Evolutionary conservation across 2,113 vertebrate genomes (phyloP), one percentile per base, ranked within the genome.

Genomic region (Syngnathus scovelli): DNA sequence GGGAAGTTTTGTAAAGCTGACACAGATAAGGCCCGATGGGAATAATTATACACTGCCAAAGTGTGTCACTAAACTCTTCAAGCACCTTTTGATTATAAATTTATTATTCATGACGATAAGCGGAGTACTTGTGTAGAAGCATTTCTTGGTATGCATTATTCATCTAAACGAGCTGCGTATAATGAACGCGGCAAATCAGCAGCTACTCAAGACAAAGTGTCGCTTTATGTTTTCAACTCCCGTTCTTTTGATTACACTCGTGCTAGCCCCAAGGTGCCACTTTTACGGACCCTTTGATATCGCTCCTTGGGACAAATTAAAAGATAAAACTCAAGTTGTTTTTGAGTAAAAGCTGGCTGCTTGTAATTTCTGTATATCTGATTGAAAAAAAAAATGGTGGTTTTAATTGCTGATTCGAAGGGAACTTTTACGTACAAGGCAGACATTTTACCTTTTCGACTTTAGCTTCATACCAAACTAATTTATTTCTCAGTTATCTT

Each of bases 81-180:
- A 79, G 72, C 74, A 78, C 69, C 69, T 85, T 86, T 88, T 86
- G 83, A 85, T 88, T 76, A 81, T 61, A 71, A 44, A 86, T 85
- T 65, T 65, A 80, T 83, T 80, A 88, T 85, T 81, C 83, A 85
- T 84, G 75, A 69, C 69, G 76, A 82, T 86, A 86, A 86, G 80
- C 83, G 75, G 82, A 85, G 75, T 71, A 83, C 79, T 78, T 83
- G 75, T 83, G 83, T 84, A 67, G 72, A 84, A 76, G 67, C 64
- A 80, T 85, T 83, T 80, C 80, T 78, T 82, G 62, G 67, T 70
- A 74, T 88, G 79, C 87, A 86, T 87, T 86, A 87, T 88, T 87
- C 78, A 87, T 85, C 71, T 69, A 71, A 80, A 79, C 56, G 75
- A 71, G 69, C 65, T 71, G 71, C 81, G 80, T 69, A 85, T 88